Evolutionary conservation across 2,888 invertebrate species (phyloP), one percentile per base, ranked within the genome.

Genomic region (Mantis religiosa): DNA sequence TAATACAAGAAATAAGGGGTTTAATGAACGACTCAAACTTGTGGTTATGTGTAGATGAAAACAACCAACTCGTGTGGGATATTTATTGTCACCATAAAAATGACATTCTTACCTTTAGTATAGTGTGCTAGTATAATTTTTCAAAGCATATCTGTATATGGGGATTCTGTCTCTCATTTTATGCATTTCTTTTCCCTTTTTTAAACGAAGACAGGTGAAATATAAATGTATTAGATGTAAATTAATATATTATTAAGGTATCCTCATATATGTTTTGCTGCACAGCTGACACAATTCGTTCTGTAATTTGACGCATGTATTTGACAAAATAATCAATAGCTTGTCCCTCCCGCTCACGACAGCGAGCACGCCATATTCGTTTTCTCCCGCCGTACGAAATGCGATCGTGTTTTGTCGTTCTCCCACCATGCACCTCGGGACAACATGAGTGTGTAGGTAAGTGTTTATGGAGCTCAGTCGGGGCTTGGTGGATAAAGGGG

Each of bases 361-460:
- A 81, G 28, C 28, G 28, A 28, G 30, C 47, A 28, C 86, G 28
- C 86, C 87, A 87, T 87, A 87, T 87, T 87, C 87, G 87, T 87
- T 87, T 87, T 87, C 88, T 87, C 87, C 87, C 84, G 87, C 88
- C 87, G 84, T 83, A 82, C 88, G 88, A 87, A 87, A 88, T 28
- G 86, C 85, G 90, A 88, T 89, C 89, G 90, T 89, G 89, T 89
- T 88, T 89, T 89, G 90, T 89, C 89, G 90, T 41, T 71, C 89
- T 89, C 91, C 91, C 91, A 90, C 83, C 88, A 91, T 91, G 90
- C 91, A 90, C 90, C 90, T 88, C 91, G 89, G 89, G 90, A 89
- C 91, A 91, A 91, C 91, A 91, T 91, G 91, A 91, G 90, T 90
- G 90, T 88, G 90, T 91, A 91, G 91, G 91, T 91, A 91, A 91